Base-by-base conservation (phyloP, 2,888 invertebrate species). In the Cylindroiulus punctatus region DNA sequence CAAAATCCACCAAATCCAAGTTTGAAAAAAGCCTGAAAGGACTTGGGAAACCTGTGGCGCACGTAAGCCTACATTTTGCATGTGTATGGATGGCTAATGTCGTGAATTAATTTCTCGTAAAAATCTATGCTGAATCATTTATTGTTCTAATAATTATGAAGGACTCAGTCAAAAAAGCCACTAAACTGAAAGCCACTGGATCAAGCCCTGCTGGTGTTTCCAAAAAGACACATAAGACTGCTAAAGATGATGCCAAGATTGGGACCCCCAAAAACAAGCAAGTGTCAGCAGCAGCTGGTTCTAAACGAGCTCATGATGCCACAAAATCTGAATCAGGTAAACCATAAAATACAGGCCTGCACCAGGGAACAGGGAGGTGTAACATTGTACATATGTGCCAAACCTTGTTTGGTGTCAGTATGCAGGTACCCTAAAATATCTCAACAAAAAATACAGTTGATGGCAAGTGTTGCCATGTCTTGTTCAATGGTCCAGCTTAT, bases 61-160 rank as follows among this genome's bases (percentile, higher is more conserved):
- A 57, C 19, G 57, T 57, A 57, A 57, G 57, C 57, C 57, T 57
- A 57, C 57, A 57, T 57, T 22, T 22, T 57, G 8, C 57, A 57
- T 57, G 5, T 42, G 42, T 44, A 44, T 47, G 47, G 3, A 14
- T 14, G 47, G 14, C 3, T 47, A n/a, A n/a, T n/a, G n/a, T n/a
- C n/a, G n/a, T n/a, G n/a, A n/a, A n/a, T n/a, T n/a, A 47, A 3
- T 3, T 47, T 5, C 3, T 17, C 47, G 14, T 47, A 12, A 17
- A 47, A 47, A 47, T 17, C 42, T 8, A 4, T 47, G 47, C 14
- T 2, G 14, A 47, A 47, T 47, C 19, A 47, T 17, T 47, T 47
- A 12, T 57, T 57, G 4, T 57, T 57, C 22, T 22, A 4, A 57
- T 57, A 22, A 22, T 57, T 10, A 57, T 2, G 14, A 44, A 57